phyloP scores from a whole-genome alignment of 2,113 vertebrate species.

The Sorex araneus region DNA sequence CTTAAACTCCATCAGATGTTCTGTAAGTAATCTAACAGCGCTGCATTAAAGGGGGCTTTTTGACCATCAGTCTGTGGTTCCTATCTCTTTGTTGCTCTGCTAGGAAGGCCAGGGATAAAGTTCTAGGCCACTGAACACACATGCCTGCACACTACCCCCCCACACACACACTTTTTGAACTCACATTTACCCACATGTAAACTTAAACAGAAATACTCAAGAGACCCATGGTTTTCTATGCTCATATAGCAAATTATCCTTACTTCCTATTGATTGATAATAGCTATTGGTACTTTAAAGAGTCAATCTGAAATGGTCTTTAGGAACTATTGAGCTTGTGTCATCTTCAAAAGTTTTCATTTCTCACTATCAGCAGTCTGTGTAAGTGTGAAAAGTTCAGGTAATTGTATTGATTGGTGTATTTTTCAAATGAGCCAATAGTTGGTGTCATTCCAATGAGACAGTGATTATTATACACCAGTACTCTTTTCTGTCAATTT shows the following conservation, averaged over 20 bases:
- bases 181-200: too few species aligned
- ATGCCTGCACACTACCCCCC: too few species aligned
- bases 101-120: too few species aligned
- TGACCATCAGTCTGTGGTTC: too few species aligned
- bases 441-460: background rate
- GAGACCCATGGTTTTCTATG: background rate
- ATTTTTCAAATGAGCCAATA: conserved; percentile 32
- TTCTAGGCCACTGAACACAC: too few species aligned
- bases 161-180: too few species aligned
- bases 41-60: too few species aligned
- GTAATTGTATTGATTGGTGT: background rate
- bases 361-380: background rate
- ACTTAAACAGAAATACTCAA: background rate
- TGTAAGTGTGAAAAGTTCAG: conserved; percentile 36
- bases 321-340: background rate
- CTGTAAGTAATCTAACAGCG: too few species aligned
- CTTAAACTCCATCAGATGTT: too few species aligned
- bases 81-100: too few species aligned
- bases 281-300: conserved; percentile 9
- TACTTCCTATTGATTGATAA: background rate
- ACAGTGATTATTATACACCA: background rate
- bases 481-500: background rate
- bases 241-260: background rate
- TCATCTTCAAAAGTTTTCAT: background rate
- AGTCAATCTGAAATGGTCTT: background rate